These are phyloP conservation scores for Matsumurasca onukii DNA, from an alignment of 1,140 invertebrate species.

Conservation along the genomic window DNA sequence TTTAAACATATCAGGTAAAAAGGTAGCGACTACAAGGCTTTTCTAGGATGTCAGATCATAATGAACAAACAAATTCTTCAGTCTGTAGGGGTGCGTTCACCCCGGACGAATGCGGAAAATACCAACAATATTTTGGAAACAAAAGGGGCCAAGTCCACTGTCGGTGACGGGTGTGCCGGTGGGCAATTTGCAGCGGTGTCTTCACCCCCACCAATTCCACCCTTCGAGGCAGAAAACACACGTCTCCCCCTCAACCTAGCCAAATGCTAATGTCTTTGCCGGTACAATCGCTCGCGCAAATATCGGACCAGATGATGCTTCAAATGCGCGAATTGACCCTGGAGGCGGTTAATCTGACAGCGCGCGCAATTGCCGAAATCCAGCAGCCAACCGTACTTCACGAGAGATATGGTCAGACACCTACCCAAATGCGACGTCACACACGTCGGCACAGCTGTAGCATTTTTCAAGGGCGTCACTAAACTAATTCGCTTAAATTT, in stretches of 20 bases:
- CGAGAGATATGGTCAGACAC: neutral
- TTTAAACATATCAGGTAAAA: no score
- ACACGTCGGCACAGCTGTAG: neutral
- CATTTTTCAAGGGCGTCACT: neutral
- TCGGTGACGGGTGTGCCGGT: no score
- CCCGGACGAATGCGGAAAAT: no score
- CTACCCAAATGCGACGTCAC: neutral
- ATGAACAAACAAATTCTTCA: no score
- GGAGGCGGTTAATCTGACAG: neutral
- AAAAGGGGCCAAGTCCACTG: no score
- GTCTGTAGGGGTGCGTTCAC: no score
- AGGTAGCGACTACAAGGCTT: no score
- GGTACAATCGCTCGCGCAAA: neutral
- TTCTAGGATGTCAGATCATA: no score
- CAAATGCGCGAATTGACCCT: neutral
- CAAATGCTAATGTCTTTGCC: neutral
- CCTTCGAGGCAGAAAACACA: no score
- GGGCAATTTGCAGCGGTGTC: no score
- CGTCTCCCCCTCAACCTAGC: neutral
- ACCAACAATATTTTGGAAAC: no score
- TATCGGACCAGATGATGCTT: neutral
- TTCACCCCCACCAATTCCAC: no score
- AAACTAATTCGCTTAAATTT: neutral
- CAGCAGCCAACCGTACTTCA: neutral
- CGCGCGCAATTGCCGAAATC: neutral